Percentiles rank a stretch among this genome's conserved stretches.
phyloP scores from a whole-genome alignment of 2,888 invertebrate genomes.

The Noctua janthina region DNA sequence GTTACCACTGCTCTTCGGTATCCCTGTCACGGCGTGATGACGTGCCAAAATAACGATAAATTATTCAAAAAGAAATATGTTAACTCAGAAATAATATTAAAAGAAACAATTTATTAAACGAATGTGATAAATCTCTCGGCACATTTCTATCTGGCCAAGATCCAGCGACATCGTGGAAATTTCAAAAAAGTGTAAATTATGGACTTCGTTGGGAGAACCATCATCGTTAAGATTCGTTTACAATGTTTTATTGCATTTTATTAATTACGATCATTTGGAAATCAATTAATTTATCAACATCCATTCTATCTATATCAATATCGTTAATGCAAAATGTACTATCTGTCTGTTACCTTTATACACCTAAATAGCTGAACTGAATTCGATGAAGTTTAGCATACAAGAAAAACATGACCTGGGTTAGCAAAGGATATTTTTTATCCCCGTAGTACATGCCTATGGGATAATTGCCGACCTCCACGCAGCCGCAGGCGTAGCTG shows the following conservation, averaged over 20 bases:
- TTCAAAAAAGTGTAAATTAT: slow-evolving; percentile 4
- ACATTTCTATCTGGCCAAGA: slow-evolving; percentile 43
- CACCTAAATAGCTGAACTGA: neutral
- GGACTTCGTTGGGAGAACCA: slow-evolving; percentile 10
- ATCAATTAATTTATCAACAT: neutral
- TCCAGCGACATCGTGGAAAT: slow-evolving; percentile 39
- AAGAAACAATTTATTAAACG: slow-evolving; percentile 21
- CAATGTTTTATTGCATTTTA: neutral
- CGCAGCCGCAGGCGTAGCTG: neutral
- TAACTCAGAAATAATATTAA: slow-evolving; percentile 11
- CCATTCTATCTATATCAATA: neutral
- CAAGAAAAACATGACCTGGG: neutral
- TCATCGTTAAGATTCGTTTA: slow-evolving; percentile 20
- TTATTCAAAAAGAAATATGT: slow-evolving; percentile 1
- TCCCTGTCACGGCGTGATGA: neutral
- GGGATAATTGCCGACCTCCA: neutral
- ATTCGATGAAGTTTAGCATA: neutral
- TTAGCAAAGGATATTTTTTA: neutral
- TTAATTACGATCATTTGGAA: neutral
- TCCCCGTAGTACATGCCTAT: neutral
- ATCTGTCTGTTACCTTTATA: neutral
- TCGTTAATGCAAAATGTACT: neutral
- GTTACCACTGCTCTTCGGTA: neutral
- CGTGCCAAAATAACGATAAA: slow-evolving; percentile 13
- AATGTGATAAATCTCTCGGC: slow-evolving; percentile 41